These are phyloP conservation scores for Urocynchramus pylzowi DNA, from an alignment of 2,113 vertebrate species.

Conservation along the genomic window DNA sequence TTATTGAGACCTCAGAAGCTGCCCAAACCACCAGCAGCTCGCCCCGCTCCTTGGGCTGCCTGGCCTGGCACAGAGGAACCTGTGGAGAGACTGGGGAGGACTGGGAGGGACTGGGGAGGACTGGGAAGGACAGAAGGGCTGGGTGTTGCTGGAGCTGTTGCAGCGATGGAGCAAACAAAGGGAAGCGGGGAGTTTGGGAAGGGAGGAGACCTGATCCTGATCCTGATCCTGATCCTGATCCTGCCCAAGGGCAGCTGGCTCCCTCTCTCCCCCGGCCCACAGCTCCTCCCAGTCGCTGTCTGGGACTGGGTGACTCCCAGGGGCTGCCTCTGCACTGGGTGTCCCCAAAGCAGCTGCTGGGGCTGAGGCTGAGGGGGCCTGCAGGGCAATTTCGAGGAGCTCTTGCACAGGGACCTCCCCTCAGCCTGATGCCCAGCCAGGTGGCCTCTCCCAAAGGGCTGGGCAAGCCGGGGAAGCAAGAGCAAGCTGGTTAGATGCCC, in stretches of 20 bases:
- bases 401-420: background rate
- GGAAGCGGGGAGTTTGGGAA: background rate
- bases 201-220: background rate
- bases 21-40: background rate
- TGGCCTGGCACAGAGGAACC: background rate
- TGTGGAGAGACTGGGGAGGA: background rate
- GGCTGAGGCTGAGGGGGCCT: background rate
- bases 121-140: background rate
- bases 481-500: slow-evolving; percentile 17
- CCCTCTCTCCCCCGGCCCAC: background rate
- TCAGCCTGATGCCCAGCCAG: background rate
- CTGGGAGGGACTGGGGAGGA: background rate
- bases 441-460: background rate
- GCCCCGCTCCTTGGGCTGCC: rapidly evolving
- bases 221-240: background rate
- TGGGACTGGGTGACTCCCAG: background rate
- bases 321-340: background rate
- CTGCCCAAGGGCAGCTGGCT: background rate
- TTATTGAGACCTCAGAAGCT: slow-evolving; percentile 35
- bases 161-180: rapidly evolving
- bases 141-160: rapidly evolving
- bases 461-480: background rate
- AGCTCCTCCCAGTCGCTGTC: background rate
- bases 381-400: background rate
- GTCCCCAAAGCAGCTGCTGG: background rate